Conservation (phyloP, 2,888 invertebrate species). For the Craniophora ligustri region DNA sequence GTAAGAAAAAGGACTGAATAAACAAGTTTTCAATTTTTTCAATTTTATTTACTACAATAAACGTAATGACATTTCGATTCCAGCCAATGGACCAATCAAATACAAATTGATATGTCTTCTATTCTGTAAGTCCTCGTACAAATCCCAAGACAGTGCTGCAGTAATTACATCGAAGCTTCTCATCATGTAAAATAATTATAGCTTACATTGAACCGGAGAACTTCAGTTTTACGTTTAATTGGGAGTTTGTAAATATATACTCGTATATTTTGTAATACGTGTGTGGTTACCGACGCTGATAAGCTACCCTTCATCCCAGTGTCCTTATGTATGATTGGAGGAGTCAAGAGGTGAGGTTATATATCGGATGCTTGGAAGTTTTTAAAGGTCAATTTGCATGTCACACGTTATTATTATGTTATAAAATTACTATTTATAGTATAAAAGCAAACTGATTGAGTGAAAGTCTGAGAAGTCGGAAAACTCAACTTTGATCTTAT, state of each 20-base stretch:
- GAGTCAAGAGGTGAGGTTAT: background rate
- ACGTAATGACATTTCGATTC: background rate
- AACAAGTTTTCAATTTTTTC: too few relatives aligned
- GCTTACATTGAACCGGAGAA: constrained; percentile 15
- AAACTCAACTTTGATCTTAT: too few relatives aligned
- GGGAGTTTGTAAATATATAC: background rate
- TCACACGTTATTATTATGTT: background rate
- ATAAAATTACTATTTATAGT: too few relatives aligned
- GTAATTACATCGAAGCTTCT: constrained; percentile 42
- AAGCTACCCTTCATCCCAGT: background rate
- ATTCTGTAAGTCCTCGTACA: constrained; percentile 1
- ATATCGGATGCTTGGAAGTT: background rate
- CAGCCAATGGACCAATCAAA: background rate
- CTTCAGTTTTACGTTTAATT: constrained; percentile 10
- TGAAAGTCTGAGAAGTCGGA: too few relatives aligned
- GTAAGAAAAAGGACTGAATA: too few relatives aligned
- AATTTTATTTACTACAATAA: too few relatives aligned
- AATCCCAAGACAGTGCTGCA: constrained; percentile 44
- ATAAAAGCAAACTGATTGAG: too few relatives aligned
- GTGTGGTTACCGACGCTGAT: background rate
- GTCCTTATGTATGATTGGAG: background rate
- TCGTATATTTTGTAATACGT: constrained; percentile 4
- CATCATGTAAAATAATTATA: constrained; percentile 25
- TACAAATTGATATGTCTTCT: constrained; percentile 7
- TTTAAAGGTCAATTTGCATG: background rate